Evolutionary conservation across 2,113 vertebrate genomes (phyloP), one percentile per base, ranked within the genome.

Genomic region (Myotis davidii): DNA sequence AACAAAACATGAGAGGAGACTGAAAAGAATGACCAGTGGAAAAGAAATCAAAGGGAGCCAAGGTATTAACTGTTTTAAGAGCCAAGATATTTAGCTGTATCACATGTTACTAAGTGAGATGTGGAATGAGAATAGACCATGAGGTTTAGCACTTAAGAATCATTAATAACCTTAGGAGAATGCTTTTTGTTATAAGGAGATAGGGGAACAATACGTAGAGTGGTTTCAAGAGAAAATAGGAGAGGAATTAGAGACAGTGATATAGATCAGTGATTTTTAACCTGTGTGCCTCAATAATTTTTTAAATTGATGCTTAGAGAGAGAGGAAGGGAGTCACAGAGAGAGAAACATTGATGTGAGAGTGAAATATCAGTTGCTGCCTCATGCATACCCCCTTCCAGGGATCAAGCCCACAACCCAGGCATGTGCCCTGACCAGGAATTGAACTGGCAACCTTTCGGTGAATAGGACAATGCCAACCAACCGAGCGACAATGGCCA

Each of bases 171-270:
- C 42, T 72, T 42, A 34, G 21, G 48, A 83, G 11, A 87, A 42
- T 25, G 3, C 5, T 54, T 69, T 70, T 25, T 3, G 2, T 39
- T 21, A 20, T 32, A n/a, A 70, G 74, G 45, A n/a, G 2, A 1
- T 9, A 3, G 9, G 1, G 6, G 10, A 3, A 54, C 6, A 0
- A 9, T 5, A 27, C 52, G 2, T 23, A 25, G 4, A 88, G 4
- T 29, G 2, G 13, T 73, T 73, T 83, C 25, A 69, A 61, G 9
- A 83, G 23, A 42, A 20, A 69, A 67, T 17, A 61, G 14, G 34
- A 69, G 37, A 17, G 1, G 21, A 73, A 69, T 67, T 9, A 20
- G 42, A 73, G 17, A 48, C 25, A 39, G 18, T 72, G 52, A 20
- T 37, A 23, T 3, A 48, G 27, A 14, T n/a, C 64, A n/a, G 32